phyloP scores from a whole-genome alignment of 2,113 vertebrate species.

The Tautogolabrus adspersus region DNA sequence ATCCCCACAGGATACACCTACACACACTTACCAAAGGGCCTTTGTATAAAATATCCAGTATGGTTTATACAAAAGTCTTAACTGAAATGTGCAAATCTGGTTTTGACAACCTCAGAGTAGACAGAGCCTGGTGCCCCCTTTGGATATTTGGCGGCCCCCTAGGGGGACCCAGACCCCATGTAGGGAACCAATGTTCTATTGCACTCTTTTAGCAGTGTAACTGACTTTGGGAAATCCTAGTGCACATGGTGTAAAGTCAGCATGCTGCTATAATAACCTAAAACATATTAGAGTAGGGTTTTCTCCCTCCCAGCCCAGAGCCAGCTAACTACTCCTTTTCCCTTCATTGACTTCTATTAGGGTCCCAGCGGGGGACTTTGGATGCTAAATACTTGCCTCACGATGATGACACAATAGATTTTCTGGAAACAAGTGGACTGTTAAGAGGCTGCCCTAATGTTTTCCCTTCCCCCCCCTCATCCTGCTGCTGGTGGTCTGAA shows the following conservation, averaged over 20 bases:
- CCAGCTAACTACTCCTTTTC: constrained; percentile 14
- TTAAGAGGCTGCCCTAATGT: constrained; percentile 40
- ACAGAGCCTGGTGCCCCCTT: too few species aligned
- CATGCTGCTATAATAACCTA: constrained; percentile 30
- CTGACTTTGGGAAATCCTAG: background rate
- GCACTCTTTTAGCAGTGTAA: background rate
- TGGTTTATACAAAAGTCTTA: too few species aligned
- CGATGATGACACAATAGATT: constrained; percentile 71
- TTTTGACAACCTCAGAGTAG: too few species aligned
- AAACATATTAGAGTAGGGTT: background rate
- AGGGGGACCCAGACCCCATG: too few species aligned
- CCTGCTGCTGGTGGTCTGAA: constrained; percentile 44
- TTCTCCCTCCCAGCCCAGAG: constrained; percentile 5
- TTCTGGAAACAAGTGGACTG: constrained; percentile 72
- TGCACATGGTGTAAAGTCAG: constrained; percentile 25
- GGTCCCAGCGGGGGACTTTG: constrained; percentile 19
- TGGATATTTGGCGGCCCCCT: too few species aligned
- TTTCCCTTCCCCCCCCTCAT: constrained; percentile 3
- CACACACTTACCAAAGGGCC: too few species aligned
- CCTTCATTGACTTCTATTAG: constrained; percentile 24
- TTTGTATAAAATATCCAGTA: too few species aligned
- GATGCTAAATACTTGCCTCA: constrained; percentile 55
- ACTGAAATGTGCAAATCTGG: too few species aligned
- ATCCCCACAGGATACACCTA: too few species aligned
- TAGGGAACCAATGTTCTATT: too few species aligned